phyloP scores from a whole-genome alignment of 2,797 vertebrate species.

The Epinephelus awoara region DNA sequence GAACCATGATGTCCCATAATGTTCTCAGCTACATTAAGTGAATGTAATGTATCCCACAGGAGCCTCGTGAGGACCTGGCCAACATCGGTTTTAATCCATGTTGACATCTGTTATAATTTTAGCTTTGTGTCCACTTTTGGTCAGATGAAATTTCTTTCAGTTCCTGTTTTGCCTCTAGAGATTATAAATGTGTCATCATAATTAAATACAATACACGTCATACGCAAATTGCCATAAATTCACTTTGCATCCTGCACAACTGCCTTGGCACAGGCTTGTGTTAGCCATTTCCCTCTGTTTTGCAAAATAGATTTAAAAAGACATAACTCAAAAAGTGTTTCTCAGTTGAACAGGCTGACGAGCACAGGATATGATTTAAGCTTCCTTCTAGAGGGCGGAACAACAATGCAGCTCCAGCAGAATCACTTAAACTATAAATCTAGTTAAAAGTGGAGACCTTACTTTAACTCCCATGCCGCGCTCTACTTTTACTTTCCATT shows the following conservation, averaged over 20 bases:
- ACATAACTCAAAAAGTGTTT: slow-evolving; percentile 33
- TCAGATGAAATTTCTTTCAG: not conserved
- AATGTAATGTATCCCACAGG: no score
- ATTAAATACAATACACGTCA: slow-evolving; percentile 14
- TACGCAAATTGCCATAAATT: not conserved
- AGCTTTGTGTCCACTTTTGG: slow-evolving; percentile 13
- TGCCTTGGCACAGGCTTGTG: not conserved
- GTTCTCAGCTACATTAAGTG: no score
- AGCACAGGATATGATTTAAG: slow-evolving; percentile 36
- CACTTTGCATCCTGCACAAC: slow-evolving; percentile 4
- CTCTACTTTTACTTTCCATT: slow-evolving; percentile 45
- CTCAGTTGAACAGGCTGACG: slow-evolving; percentile 27
- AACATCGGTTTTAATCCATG: slow-evolving; percentile 28
- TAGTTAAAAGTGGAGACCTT: slow-evolving; percentile 43
- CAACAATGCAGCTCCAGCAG: slow-evolving; percentile 47
- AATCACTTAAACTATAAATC: slow-evolving; percentile 54
- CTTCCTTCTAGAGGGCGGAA: slow-evolving; percentile 29
- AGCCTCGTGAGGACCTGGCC: slow-evolving; percentile 4
- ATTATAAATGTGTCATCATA: slow-evolving; percentile 9
- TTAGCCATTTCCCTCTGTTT: slow-evolving; percentile 27
- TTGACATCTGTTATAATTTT: slow-evolving; percentile 3
- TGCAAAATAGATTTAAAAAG: slow-evolving; percentile 35
- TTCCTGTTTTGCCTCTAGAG: slow-evolving; percentile 11
- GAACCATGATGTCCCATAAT: no score
- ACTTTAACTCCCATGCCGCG: slow-evolving; percentile 28